Evolutionary conservation across 1,140 invertebrate species (phyloP).

Genomic region (Heliothis virescens): DNA sequence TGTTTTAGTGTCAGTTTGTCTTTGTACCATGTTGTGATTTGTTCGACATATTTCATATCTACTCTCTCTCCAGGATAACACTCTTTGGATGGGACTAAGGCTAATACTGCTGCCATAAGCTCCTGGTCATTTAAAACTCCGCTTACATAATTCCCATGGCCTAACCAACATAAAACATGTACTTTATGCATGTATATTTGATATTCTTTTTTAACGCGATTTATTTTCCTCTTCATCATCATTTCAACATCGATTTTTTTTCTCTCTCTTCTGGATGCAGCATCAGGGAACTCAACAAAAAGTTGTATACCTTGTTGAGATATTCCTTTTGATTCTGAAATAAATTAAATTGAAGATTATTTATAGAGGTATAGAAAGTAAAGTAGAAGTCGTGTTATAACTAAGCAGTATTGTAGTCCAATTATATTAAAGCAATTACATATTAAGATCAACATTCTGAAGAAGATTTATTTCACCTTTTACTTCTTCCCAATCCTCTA

Average conservation of each 20-base stretch:
- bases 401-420: neutral
- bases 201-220: constrained; percentile 91
- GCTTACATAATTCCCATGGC: constrained; percentile 93
- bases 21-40: constrained; percentile 92
- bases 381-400: too few relatives aligned
- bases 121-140: constrained; percentile 89
- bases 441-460: too few relatives aligned
- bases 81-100: constrained; percentile 90
- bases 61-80: constrained; percentile 91
- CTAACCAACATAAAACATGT: constrained; percentile 93
- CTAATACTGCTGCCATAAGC: constrained; percentile 90
- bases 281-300: constrained; percentile 87
- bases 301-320: constrained; percentile 91
- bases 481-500: constrained; percentile 89
- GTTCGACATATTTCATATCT: constrained; percentile 91
- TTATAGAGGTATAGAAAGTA: too few relatives aligned
- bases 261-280: constrained; percentile 86
- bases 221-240: constrained; percentile 91
- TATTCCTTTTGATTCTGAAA: constrained; percentile 82
- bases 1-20: constrained; percentile 87
- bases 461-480: constrained; percentile 73
- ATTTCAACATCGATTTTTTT: constrained; percentile 90
- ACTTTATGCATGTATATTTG: constrained; percentile 95
- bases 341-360: constrained; percentile 34
- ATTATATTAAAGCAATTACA: too few relatives aligned